phyloP scores from a whole-genome alignment of 2,888 invertebrate species.

The Rhamphomyia laevipes region DNA sequence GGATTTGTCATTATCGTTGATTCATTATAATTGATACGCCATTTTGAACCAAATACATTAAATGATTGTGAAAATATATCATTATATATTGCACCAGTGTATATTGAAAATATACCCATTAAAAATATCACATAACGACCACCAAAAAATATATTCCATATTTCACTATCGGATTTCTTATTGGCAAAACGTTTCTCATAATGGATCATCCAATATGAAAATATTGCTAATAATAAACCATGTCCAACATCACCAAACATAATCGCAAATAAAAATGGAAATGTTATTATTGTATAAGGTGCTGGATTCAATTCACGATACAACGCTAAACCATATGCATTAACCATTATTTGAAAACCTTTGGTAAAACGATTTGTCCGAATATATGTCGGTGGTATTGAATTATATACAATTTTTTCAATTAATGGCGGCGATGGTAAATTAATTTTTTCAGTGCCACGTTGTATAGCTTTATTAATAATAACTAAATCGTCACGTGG shows the following conservation, averaged over 20 bases:
- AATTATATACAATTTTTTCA: slow-evolving; percentile 64
- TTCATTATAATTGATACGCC: slow-evolving; percentile 49
- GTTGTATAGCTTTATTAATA: slow-evolving; percentile 61
- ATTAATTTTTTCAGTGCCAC: slow-evolving; percentile 67
- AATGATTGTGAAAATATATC: slow-evolving; percentile 88
- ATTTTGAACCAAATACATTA: slow-evolving; percentile 83
- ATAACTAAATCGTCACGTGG: slow-evolving; percentile 55
- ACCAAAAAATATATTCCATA: slow-evolving; percentile 90
- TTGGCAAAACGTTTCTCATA: slow-evolving; percentile 61
- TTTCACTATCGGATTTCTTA: slow-evolving; percentile 61
- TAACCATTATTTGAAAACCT: slow-evolving; percentile 84
- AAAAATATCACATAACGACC: slow-evolving; percentile 93
- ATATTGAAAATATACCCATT: slow-evolving; percentile 95
- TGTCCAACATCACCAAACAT: slow-evolving; percentile 97
- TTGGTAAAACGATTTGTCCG: slow-evolving; percentile 80
- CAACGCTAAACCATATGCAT: slow-evolving; percentile 85
- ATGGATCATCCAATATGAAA: slow-evolving; percentile 67
- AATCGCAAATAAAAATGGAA: slow-evolving; percentile 89
- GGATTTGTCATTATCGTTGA: slow-evolving; percentile 36
- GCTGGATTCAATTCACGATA: slow-evolving; percentile 90
- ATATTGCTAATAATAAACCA: slow-evolving; percentile 68
- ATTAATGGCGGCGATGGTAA: slow-evolving; percentile 81
- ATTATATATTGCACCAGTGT: slow-evolving; percentile 95
- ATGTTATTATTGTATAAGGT: slow-evolving; percentile 76
- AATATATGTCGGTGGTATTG: slow-evolving; percentile 81